Evolutionary conservation across 2,888 invertebrate species (phyloP).

Genomic region (Drosophila yooni): DNA sequence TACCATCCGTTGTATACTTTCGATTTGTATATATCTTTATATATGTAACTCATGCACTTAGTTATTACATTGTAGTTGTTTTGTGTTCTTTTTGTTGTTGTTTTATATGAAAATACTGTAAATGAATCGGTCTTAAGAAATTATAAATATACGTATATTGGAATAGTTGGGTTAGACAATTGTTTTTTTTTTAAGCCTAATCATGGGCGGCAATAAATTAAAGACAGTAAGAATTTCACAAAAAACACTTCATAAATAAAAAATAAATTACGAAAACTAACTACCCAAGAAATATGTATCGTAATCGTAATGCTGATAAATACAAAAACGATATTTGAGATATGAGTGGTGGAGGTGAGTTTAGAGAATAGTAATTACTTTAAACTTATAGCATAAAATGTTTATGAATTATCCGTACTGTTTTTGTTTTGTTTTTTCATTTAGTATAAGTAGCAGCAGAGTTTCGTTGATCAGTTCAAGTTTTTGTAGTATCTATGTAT

Average conservation of each 20-base stretch:
- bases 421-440: constrained; percentile 24
- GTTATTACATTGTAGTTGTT: constrained; percentile 52
- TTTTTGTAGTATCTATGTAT: constrained; percentile 51
- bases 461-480: constrained; percentile 78
- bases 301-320: constrained; percentile 44
- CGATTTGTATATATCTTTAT: constrained; percentile 44
- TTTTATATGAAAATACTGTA: constrained; percentile 48
- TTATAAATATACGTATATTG: constrained; percentile 43
- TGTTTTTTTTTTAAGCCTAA: constrained; percentile 40
- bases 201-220: constrained; percentile 71
- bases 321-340: constrained; percentile 61
- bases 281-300: constrained; percentile 37
- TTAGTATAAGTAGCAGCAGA: constrained; percentile 75
- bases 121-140: constrained; percentile 43
- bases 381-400: constrained; percentile 62
- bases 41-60: constrained; percentile 63
- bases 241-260: constrained; percentile 40
- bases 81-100: constrained; percentile 29
- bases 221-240: constrained; percentile 35
- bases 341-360: constrained; percentile 39
- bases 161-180: constrained; percentile 29
- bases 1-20: constrained; percentile 68
- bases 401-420: constrained; percentile 28
- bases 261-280: constrained; percentile 62
- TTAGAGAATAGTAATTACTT: constrained; percentile 35